phyloP scores from a whole-genome alignment of 2,113 vertebrate species.

The Aphelocoma coerulescens region DNA sequence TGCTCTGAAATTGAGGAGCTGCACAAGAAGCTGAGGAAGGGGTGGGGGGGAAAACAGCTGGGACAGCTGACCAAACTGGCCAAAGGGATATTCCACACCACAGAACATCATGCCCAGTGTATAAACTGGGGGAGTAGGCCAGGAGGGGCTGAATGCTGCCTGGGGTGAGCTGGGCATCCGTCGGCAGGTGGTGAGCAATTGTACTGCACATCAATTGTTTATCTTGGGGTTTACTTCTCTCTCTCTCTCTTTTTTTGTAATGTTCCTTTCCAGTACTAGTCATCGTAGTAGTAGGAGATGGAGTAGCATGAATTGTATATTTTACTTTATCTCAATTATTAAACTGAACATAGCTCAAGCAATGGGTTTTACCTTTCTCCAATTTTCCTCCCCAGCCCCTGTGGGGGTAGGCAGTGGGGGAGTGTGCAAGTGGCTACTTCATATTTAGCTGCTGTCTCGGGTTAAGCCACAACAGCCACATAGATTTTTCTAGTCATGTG shows the following conservation, averaged over 20 bases:
- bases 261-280: not conserved
- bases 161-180: not conserved
- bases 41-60: not conserved
- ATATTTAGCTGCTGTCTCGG: not conserved
- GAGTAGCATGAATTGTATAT: not conserved
- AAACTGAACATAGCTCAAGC: not conserved
- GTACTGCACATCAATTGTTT: not conserved
- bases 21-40: not conserved
- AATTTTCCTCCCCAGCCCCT: not conserved
- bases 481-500: not conserved
- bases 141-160: not conserved
- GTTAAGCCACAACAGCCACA: not conserved
- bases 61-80: not conserved
- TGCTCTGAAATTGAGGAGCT: not conserved
- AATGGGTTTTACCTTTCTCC: not conserved
- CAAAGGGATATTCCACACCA: not conserved
- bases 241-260: not conserved
- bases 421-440: not conserved
- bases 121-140: not conserved
- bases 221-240: not conserved
- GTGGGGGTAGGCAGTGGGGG: not conserved
- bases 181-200: not conserved
- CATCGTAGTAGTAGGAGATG: not conserved
- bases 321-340: not conserved
- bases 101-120: not conserved